Conservation (phyloP, 2,113 vertebrate species). For the Chionodraco myersi region DNA sequence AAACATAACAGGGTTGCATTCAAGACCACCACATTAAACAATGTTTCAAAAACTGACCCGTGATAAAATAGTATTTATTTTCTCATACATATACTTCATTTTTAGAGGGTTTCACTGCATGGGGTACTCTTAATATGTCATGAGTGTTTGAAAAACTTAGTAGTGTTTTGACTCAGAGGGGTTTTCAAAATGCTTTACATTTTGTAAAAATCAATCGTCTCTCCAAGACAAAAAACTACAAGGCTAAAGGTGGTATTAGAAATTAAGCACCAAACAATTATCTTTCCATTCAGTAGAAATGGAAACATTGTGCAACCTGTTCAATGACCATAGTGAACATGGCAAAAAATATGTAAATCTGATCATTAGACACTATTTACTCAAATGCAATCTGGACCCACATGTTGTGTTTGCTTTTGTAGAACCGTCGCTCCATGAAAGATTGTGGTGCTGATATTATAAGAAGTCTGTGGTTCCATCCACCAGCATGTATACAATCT, state of each 20-base stretch:
- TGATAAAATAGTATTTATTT: conserved; percentile 80
- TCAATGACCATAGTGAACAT: conserved; percentile 77
- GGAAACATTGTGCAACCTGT: conserved; percentile 83
- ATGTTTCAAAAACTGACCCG: conserved; percentile 71
- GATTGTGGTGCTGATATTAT: conserved; percentile 49
- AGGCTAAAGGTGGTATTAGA: conserved; percentile 82
- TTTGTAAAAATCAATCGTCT: conserved; percentile 76
- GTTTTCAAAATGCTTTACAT: conserved; percentile 69
- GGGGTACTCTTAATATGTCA: conserved; percentile 70
- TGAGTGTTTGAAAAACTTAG: conserved; percentile 61
- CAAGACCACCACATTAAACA: conserved; percentile 72
- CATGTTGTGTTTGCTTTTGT: conserved; percentile 50
- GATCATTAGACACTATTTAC: conserved; percentile 70
- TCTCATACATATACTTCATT: conserved; percentile 71
- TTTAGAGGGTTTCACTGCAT: conserved; percentile 71
- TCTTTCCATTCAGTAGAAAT: conserved; percentile 76
- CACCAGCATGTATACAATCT: conserved; percentile 78
- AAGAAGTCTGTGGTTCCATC: conserved; percentile 74
- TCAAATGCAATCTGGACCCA: conserved; percentile 70
- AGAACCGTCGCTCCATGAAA: conserved; percentile 45
- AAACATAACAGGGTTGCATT: conserved; percentile 63
- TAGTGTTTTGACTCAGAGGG: conserved; percentile 68
- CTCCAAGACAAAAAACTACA: conserved; percentile 74
- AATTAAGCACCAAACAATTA: conserved; percentile 83
- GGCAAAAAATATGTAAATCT: conserved; percentile 73